Percentiles rank a stretch among this genome's conserved stretches.
Conservation (phyloP, 2,113 vertebrate species). For the Lynx canadensis region DNA sequence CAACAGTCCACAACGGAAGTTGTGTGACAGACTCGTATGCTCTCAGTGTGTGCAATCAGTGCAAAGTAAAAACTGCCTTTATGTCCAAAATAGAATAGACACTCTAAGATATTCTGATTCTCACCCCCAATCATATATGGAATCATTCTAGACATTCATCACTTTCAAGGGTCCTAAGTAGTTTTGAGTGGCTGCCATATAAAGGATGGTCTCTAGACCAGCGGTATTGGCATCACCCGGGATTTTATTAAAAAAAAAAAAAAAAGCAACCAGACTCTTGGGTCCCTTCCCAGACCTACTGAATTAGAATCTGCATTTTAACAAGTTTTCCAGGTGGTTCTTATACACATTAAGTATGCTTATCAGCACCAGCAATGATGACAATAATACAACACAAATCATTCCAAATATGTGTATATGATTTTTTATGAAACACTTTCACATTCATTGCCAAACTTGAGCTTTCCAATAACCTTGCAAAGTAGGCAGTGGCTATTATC, state of each 20-base stretch:
- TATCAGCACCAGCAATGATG: not conserved
- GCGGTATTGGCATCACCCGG: not conserved
- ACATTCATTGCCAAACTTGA: not conserved
- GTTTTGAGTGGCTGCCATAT: not conserved
- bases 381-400: not conserved
- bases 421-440: conserved; percentile 3
- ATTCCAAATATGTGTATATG: not conserved
- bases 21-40: not conserved
- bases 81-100: conserved; percentile 45
- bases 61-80: conserved; percentile 29
- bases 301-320: conserved; percentile 31
- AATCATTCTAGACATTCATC: conserved; percentile 19
- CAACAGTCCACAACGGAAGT: not conserved
- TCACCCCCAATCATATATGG: not conserved
- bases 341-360: not conserved
- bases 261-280: not conserved
- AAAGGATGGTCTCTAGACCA: not conserved
- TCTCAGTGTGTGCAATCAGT: not conserved
- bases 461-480: not conserved
- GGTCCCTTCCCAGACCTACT: not conserved
- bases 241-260: not conserved
- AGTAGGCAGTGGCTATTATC: not conserved
- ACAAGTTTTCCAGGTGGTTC: not conserved
- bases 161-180: conserved; percentile 22
- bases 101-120: conserved; percentile 21